Evolutionary conservation across 2,797 vertebrate genomes (phyloP).

Genomic region (Acanthurus lineatus): DNA sequence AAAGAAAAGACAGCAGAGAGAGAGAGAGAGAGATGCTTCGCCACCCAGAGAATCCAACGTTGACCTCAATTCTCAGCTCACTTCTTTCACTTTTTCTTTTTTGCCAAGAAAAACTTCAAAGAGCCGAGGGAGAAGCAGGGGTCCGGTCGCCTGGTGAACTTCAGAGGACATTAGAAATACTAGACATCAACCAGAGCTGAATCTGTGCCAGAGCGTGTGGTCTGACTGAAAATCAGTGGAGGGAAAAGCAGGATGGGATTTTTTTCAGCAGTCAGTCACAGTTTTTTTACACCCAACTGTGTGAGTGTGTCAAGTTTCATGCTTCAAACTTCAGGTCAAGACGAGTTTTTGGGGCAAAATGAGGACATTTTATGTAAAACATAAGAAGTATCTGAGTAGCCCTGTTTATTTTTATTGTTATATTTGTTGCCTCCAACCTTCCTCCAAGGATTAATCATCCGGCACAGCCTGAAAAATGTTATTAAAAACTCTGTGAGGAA

Average conservation of each 20-base stretch:
- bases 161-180: slow-evolving; percentile 48
- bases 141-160: slow-evolving; percentile 52
- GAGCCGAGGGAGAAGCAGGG: slow-evolving; percentile 38
- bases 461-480: slow-evolving; percentile 10
- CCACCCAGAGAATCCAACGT: slow-evolving; percentile 34
- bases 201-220: slow-evolving; percentile 30
- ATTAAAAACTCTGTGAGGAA: slow-evolving; percentile 1
- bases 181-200: slow-evolving; percentile 31
- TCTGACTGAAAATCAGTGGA: slow-evolving; percentile 31
- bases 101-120: slow-evolving; percentile 62
- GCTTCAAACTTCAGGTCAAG: slow-evolving; percentile 25
- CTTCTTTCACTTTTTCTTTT: slow-evolving; percentile 31
- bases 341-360: not conserved
- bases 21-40: slow-evolving; percentile 6
- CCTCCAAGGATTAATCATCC: not conserved
- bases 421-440: not conserved
- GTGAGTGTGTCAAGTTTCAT: slow-evolving; percentile 6
- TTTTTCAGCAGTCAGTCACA: slow-evolving; percentile 31
- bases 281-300: slow-evolving; percentile 41
- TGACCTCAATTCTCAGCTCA: slow-evolving; percentile 71
- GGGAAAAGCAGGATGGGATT: slow-evolving; percentile 53
- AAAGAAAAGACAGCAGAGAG: slow-evolving; percentile 2
- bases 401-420: not conserved
- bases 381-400: too few relatives aligned
- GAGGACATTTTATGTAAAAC: slow-evolving; percentile 9